Conservation (phyloP, 2,797 vertebrate species). For the Allobates femoralis region DNA sequence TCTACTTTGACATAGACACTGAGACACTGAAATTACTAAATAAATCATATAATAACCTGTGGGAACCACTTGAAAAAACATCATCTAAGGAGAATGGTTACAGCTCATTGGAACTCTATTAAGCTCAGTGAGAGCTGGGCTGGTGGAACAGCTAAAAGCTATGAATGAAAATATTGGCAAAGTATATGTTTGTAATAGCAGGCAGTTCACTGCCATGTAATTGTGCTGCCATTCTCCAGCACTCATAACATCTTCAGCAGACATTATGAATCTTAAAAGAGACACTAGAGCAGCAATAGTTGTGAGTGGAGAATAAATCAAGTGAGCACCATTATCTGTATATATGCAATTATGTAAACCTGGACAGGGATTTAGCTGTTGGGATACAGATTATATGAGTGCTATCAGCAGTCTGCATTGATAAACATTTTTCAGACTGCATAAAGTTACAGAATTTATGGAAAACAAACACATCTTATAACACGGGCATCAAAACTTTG, state of each 20-base stretch:
- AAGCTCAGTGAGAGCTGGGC: constrained; percentile 48
- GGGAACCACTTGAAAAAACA: constrained; percentile 61
- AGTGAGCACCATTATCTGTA: constrained; percentile 57
- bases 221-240: constrained; percentile 45
- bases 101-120: constrained; percentile 64
- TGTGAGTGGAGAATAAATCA: constrained; percentile 61
- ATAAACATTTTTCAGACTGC: constrained; percentile 13
- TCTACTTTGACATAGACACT: constrained; percentile 57
- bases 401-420: constrained; percentile 25
- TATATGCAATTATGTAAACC: constrained; percentile 49
- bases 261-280: constrained; percentile 60
- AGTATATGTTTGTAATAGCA: constrained; percentile 50
- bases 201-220: constrained; percentile 34
- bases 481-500: background rate
- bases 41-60: constrained; percentile 64
- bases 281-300: constrained; percentile 55
- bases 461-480: background rate
- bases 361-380: constrained; percentile 19
- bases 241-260: constrained; percentile 54
- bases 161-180: constrained; percentile 63
- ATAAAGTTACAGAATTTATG: background rate
- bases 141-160: constrained; percentile 61
- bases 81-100: constrained; percentile 61
- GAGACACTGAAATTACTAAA: constrained; percentile 57
- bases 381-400: constrained; percentile 6